Evolutionary conservation across 2,113 vertebrate species (phyloP).

Genomic region (Progne subis): DNA sequence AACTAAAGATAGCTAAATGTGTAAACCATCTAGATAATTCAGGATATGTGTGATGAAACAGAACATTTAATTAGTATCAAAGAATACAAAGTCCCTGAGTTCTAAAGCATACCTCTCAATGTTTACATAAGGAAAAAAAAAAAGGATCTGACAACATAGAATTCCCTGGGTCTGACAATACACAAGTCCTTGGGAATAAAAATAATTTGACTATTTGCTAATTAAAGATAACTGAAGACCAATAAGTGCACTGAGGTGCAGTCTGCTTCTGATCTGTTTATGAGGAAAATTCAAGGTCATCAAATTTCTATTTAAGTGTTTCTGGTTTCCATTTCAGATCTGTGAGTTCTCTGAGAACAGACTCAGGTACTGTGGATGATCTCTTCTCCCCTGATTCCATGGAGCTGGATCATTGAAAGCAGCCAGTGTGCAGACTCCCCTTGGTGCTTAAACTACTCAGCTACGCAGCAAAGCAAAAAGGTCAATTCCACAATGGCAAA

Average conservation of each 20-base stretch:
- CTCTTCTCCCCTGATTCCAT: not conserved
- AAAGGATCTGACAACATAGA: not conserved
- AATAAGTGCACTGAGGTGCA: not conserved
- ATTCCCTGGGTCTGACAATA: not conserved
- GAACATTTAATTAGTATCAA: not conserved
- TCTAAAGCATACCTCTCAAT: not conserved
- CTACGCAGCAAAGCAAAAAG: not conserved
- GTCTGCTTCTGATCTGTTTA: not conserved
- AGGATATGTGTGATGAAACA: not conserved
- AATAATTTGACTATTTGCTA: not conserved
- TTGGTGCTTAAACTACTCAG: not conserved
- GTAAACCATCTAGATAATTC: not conserved
- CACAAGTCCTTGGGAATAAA: not conserved
- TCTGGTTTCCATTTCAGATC: not conserved
- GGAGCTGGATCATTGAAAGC: not conserved
- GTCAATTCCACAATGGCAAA: not conserved
- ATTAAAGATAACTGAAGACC: not conserved
- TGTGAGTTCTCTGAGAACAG: not conserved
- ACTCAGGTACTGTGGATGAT: not conserved
- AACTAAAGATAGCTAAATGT: not conserved
- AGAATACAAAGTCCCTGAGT: not conserved
- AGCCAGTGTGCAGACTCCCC: not conserved
- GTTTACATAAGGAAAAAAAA: not conserved
- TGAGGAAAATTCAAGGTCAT: not conserved
- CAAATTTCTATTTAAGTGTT: not conserved